phyloP scores from a whole-genome alignment of 2,888 invertebrate species.

The Xanthia icteritia region DNA sequence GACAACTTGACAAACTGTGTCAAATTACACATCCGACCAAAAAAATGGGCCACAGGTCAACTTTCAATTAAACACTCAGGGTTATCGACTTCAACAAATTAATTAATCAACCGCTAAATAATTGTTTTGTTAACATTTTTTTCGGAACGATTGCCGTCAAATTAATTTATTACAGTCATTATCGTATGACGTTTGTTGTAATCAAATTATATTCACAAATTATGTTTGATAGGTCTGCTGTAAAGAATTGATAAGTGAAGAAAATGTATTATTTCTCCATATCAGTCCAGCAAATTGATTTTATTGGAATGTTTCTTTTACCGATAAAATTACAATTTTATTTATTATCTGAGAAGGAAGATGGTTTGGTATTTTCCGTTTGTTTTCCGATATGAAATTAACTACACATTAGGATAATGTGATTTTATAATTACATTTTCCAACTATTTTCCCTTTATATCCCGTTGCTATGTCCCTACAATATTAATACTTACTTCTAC shows the following conservation, averaged over 20 bases:
- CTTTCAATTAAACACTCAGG: slow-evolving; percentile 52
- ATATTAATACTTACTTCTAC: neutral
- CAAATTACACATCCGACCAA: slow-evolving; percentile 61
- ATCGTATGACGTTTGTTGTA: slow-evolving; percentile 32
- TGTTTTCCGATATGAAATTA: neutral
- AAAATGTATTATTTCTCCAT: slow-evolving; percentile 36
- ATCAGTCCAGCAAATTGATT: slow-evolving; percentile 44
- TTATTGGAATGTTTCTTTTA: slow-evolving; percentile 12
- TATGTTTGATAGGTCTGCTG: slow-evolving; percentile 33
- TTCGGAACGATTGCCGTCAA: slow-evolving; percentile 29
- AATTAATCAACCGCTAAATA: slow-evolving; percentile 36
- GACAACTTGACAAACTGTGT: slow-evolving; percentile 36
- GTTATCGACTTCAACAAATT: slow-evolving; percentile 58
- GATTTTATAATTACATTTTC: neutral
- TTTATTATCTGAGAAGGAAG: neutral
- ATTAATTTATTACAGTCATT: slow-evolving; percentile 48
- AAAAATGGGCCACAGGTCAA: slow-evolving; percentile 61
- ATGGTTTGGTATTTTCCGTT: neutral
- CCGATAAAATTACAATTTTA: neutral
- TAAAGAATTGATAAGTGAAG: slow-evolving; percentile 36
- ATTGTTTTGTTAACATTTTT: slow-evolving; percentile 33
- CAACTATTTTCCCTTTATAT: neutral
- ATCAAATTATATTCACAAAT: slow-evolving; percentile 51
- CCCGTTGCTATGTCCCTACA: neutral
- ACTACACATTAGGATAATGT: neutral